Evolutionary conservation across 1,140 invertebrate genomes (phyloP).

Genomic region (Gryon sp.): DNA sequence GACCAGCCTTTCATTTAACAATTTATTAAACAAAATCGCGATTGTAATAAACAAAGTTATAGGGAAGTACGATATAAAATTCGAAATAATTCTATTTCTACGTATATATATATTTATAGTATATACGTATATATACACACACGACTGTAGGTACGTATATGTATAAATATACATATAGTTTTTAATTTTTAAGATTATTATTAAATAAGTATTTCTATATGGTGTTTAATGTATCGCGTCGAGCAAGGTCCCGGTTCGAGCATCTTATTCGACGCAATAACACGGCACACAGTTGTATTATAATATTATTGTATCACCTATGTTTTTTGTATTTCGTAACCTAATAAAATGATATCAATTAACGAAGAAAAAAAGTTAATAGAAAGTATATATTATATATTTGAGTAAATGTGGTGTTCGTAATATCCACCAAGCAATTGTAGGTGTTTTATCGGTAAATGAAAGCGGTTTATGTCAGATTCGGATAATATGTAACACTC

Average conservation of each 20-base stretch:
- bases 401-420: constrained; percentile 77
- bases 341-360: constrained; percentile 75
- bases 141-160: too few relatives aligned
- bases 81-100: constrained; percentile 79
- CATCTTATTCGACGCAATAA: constrained; percentile 72
- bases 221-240: constrained; percentile 70
- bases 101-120: constrained; percentile 72
- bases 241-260: constrained; percentile 67
- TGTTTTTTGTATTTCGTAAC: constrained; percentile 79
- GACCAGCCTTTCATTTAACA: constrained; percentile 71
- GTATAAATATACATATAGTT: constrained; percentile 69
- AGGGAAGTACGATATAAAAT: constrained; percentile 71
- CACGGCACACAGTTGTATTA: constrained; percentile 74
- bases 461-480: constrained; percentile 57
- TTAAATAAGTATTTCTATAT: constrained; percentile 72
- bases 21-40: constrained; percentile 67
- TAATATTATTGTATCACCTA: constrained; percentile 76
- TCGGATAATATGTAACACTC: constrained; percentile 77
- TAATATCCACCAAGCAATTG: constrained; percentile 72
- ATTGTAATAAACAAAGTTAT: constrained; percentile 72
- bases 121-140: too few relatives aligned
- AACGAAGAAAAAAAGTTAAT: constrained; percentile 73
- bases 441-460: constrained; percentile 65
- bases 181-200: constrained; percentile 69
- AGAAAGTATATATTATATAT: constrained; percentile 78